These are phyloP conservation scores for Colaptes auratus DNA, from an alignment of 2,113 vertebrate species.

Conservation along the genomic window DNA sequence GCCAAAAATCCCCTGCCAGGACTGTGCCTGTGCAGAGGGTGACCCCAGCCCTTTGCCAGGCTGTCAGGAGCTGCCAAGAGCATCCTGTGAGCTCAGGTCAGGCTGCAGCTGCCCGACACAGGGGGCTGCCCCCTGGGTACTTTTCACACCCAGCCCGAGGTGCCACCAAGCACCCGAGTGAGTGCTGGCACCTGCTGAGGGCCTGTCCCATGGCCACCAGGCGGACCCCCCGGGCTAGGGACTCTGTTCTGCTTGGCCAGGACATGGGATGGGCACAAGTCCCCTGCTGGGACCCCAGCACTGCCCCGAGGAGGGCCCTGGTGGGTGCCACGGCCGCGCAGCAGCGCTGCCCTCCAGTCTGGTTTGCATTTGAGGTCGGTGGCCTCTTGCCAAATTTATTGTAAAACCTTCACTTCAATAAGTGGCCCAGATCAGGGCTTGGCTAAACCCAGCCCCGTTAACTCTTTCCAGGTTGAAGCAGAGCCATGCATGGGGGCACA, in stretches of 20 bases:
- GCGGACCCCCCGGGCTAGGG: rapidly evolving
- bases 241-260: rapidly evolving
- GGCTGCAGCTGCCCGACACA: no score
- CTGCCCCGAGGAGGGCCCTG: not conserved
- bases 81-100: not conserved
- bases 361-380: conserved; percentile 71
- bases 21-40: rapidly evolving
- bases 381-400: conserved; percentile 67
- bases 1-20: not conserved
- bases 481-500: rapidly evolving
- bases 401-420: conserved; percentile 72
- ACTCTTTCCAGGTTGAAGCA: conserved; percentile 49
- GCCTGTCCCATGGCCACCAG: rapidly evolving
- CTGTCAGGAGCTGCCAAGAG: conserved; percentile 16
- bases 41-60: not conserved
- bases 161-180: rapidly evolving
- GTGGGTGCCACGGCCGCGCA: not conserved
- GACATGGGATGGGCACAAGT: rapidly evolving
- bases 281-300: not conserved
- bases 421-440: conserved; percentile 34
- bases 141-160: not conserved
- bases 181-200: not conserved
- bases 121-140: not conserved
- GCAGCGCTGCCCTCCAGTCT: conserved; percentile 21
- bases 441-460: not conserved